Base-by-base conservation (phyloP, 1,140 invertebrate genomes). In the Asobara japonica region DNA sequence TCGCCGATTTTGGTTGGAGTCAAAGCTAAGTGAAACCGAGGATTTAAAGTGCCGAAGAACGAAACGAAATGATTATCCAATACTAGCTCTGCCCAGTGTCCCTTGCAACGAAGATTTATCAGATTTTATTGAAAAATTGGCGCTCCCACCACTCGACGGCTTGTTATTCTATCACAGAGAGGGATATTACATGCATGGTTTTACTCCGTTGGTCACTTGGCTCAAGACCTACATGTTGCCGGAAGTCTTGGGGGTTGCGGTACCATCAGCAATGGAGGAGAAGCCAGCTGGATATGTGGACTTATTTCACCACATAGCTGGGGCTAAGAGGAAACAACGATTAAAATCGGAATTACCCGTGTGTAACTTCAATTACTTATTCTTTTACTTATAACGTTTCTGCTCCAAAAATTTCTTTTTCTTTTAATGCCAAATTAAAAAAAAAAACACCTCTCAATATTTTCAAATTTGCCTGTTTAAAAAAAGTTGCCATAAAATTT, bases 131-230 rank as follows among this genome's bases (percentile, higher is more conserved):
- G 69, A 13, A 78, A 84, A 74, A 81, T 82, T 80, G 72, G 74
- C 77, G 1, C 69, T 80, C 29, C 84, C 90, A 2, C 68, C 79
- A 20, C 76, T 95, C 27, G 95, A 96, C 85, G 95, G 95, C 0
- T 80, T 96, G 13, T 80, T 96, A 22, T 96, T 96, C 86, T 96
- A 94, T 82, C 94, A 97, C 81, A 92, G 92, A 77, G 88, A 91
- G 74, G 90, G 91, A 0, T 91, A 92, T 75, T 98, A 98, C 77
- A 90, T 89, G 7, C 89, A 91, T 75, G 95, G 94, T 10, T 82
- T 87, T 33, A 96, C 95, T 0, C 96, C 97, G 0, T 84, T 98
- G 11, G 94, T 97, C 0, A 92, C 93, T 1, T 98, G 96, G 96
- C 86, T 97, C 0, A 96, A 94, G 81, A 89, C 93, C 0, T 97